Base-by-base conservation (phyloP, 2,113 vertebrate species). In the Rhineura floridana region DNA sequence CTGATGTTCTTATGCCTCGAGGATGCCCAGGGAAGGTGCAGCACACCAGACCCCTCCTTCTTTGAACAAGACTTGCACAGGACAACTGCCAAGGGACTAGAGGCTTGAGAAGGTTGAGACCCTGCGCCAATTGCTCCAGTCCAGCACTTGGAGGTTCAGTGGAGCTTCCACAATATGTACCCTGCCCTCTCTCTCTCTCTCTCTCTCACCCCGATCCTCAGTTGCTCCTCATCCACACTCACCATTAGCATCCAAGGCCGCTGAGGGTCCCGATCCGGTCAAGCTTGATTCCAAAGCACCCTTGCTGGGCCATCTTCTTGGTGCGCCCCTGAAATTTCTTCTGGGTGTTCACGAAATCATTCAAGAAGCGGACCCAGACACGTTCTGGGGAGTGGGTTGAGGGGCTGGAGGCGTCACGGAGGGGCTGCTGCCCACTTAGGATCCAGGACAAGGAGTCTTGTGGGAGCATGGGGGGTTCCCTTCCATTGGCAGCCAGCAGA, bases 261-360 rank as follows among this genome's bases (percentile, higher is more conserved):
- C 97, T 98, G 90, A 97, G 82, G 39, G 96, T 95, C 39, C 97
- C 97, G 15, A 98, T 98, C 8, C 97, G 96, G 86, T 98, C 97
- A 93, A 98, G 94, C 91, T 98, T 98, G 95, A 97, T 95, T 65
- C 97, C 97, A 1, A 98, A 98, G 75, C 97, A 98, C 75, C 97
- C 97, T 63, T 62, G 69, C 33, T 96, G 94, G 0, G 93, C 84
- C 0, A 93, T 87, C 89, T 97, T 98, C 89, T 94, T 90, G 90
- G 89, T 94, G 48, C 97, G 93, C 55, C 96, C 95, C 67, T 94
- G 91, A 42, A 96, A 94, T 81, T 92, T 96, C 67, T 91, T 90
- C 87, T 95, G 96, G 13, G 42, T 93, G 73, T 25, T 92, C 81
- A 97, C 92, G 77, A 97, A 93, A 72, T 97, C 95, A 1, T 92